Evolutionary conservation across 2,888 invertebrate species (phyloP).

Genomic region (Gortyna flavago): DNA sequence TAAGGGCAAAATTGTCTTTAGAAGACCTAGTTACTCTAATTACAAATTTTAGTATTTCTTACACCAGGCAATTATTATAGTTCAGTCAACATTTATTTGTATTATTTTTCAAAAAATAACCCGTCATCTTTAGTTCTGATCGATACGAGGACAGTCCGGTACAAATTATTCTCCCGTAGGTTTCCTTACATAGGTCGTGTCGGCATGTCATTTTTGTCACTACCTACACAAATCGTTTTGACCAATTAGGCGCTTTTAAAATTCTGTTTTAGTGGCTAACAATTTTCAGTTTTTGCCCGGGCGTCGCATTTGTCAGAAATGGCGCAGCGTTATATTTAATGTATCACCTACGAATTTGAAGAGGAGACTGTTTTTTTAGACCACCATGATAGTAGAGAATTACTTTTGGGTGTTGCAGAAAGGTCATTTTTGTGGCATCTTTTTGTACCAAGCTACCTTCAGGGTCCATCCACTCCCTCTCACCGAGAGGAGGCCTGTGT

Average conservation of each 20-base stretch:
- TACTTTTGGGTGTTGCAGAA: not conserved
- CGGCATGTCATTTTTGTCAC: constrained; percentile 73
- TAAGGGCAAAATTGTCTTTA: no score
- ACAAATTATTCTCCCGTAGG: constrained; percentile 63
- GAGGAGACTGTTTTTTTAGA: constrained; percentile 17
- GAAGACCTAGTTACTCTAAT: no score
- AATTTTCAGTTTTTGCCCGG: constrained; percentile 58
- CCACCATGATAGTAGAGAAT: constrained; percentile 29
- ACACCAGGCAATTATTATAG: no score
- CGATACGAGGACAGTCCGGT: constrained; percentile 11
- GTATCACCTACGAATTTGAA: constrained; percentile 48
- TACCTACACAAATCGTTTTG: constrained; percentile 70
- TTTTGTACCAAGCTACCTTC: no score
- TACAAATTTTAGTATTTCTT: no score
- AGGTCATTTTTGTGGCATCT: no score
- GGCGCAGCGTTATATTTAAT: constrained; percentile 51
- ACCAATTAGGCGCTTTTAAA: constrained; percentile 73
- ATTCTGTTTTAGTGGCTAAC: constrained; percentile 68
- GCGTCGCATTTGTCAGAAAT: constrained; percentile 49
- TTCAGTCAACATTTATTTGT: no score
- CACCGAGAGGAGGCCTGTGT: no score
- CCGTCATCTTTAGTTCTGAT: not conserved
- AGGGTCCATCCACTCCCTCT: no score
- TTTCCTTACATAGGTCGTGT: constrained; percentile 60
- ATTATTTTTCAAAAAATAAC: no score